Conservation (phyloP, 2,797 vertebrate species). For the Acanthiza pusilla region DNA sequence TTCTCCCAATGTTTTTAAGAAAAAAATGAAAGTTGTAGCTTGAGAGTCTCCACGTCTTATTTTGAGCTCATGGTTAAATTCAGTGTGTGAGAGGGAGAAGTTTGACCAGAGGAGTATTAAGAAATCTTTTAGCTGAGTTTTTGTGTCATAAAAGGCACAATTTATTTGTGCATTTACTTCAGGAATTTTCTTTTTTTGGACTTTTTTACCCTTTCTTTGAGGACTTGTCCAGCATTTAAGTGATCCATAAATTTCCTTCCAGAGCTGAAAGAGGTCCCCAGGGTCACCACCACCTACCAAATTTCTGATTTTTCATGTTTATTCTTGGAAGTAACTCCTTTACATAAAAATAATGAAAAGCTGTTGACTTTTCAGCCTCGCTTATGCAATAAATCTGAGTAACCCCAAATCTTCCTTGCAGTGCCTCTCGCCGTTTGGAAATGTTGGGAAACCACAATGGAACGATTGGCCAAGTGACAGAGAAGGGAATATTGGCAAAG, state of each 20-base stretch:
- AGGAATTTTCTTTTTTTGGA: neutral
- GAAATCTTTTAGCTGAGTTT: neutral
- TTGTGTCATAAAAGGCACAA: neutral
- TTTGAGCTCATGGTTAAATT: neutral
- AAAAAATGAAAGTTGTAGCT: neutral
- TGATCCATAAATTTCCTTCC: neutral
- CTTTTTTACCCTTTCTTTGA: neutral
- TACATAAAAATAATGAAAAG: neutral
- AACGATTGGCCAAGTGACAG: slow-evolving; percentile 19
- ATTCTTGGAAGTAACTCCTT: neutral
- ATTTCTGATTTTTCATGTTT: neutral
- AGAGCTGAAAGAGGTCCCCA: neutral
- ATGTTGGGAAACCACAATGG: slow-evolving; percentile 34
- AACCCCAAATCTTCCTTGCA: neutral
- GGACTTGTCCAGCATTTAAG: neutral
- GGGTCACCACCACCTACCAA: neutral
- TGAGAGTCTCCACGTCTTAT: neutral
- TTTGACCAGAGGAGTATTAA: neutral
- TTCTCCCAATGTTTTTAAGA: neutral
- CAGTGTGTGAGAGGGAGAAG: neutral
- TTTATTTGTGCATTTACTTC: neutral
- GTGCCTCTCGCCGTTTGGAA: neutral
- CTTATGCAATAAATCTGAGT: neutral
- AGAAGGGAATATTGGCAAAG: slow-evolving; percentile 35
- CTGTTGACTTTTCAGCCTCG: neutral